Base-by-base conservation (phyloP, 2,797 vertebrate species). In the Tauraco hartlaubi region DNA sequence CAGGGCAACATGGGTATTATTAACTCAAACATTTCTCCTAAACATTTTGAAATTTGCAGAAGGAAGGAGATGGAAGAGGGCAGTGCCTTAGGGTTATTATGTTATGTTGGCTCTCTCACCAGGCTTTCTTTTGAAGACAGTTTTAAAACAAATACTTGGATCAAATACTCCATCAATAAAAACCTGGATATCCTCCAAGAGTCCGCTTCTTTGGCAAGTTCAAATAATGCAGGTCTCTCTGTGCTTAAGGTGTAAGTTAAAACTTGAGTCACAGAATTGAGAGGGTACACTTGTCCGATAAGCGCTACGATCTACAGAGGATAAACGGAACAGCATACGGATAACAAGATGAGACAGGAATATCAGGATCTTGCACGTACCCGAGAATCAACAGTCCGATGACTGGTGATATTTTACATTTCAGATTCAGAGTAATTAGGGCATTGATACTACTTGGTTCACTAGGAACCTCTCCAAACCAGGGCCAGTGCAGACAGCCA, bases 141-240 rank as follows among this genome's bases (percentile, higher is more conserved):
- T 52, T 91, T 91, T 94, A 91, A 94, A 96, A 63, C 8, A 81
- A 92, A 85, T 73, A 66, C 25, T 87, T 81, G 64, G 81, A 87
- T 83, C 33, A 88, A 95, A 93, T 33, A 86, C 14, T 26, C 8
- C 22, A 81, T 96, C 85, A 84, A 71, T 95, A 93, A 85, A 84
- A 78, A 22, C 8, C 31, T 96, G 95, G 92, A 85, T 85, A 81
- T 51, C 25, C 26, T 92, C 93, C 94, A 96, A 66, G 33, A 85
- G 51, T 77, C 71, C 55, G 64, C 37, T 86, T 92, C 64, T 72
- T 79, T 62, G 71, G 28, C 1, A 6, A 71, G 31, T 59, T 86
- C 66, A 95, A 85, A 89, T 59, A 96, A 79, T 92, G 48, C 43
- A 74, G 22, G 7, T 86, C 18, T 79, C 59, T 44, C 31, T 15